Percentiles rank a stretch among this genome's conserved stretches.
Evolutionary conservation across 1,140 invertebrate species (phyloP).

Genomic region (Batillaria attramentaria): DNA sequence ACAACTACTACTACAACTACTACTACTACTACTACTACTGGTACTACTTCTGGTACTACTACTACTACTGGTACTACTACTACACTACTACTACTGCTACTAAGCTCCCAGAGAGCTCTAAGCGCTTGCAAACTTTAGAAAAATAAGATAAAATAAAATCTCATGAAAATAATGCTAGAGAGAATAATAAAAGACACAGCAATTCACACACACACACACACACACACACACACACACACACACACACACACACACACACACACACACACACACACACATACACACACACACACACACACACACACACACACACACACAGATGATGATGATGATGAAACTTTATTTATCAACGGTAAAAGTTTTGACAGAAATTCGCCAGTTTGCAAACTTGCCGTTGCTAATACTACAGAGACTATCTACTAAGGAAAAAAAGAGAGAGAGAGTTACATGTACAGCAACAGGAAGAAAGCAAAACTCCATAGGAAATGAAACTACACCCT

Average conservation of each 20-base stretch:
- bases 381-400: no score
- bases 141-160: neutral
- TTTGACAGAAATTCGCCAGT: no score
- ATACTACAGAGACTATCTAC: no score
- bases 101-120: no score
- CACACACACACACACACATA: neutral
- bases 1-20: constrained; percentile 27
- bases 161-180: no score
- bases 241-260: neutral
- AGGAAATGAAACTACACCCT: no score
- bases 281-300: neutral
- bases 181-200: neutral
- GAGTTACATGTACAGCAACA: no score
- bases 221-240: neutral
- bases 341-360: no score
- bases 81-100: neutral
- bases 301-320: neutral
- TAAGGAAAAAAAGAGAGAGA: no score
- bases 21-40: neutral
- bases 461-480: no score
- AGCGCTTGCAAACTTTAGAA: no score
- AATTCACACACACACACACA: constrained; percentile 2
- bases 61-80: constrained; percentile 21
- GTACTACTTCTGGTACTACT: no score
- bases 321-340: neutral